Evolutionary conservation across 2,797 vertebrate species (phyloP).

Genomic region (Myotis findleyi): DNA sequence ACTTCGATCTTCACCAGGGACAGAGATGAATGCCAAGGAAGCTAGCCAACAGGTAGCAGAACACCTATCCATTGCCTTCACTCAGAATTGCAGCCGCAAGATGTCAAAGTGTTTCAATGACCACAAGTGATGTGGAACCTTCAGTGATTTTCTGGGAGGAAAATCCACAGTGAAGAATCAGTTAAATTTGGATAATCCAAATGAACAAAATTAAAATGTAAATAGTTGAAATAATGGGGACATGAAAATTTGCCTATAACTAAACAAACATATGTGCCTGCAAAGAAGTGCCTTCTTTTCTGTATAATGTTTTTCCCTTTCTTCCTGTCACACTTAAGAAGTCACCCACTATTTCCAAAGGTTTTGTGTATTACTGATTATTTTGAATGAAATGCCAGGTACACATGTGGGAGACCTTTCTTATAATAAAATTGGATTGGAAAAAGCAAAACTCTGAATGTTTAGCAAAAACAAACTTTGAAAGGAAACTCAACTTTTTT

Average conservation of each 20-base stretch:
- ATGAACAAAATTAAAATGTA: conserved; percentile 51
- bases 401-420: conserved; percentile 76
- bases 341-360: conserved; percentile 69
- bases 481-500: conserved; percentile 78
- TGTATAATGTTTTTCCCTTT: conserved; percentile 19
- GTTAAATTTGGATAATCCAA: neutral
- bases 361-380: conserved; percentile 62
- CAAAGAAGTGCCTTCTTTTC: neutral
- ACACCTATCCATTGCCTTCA: neutral
- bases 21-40: neutral
- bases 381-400: conserved; percentile 70
- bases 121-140: neutral
- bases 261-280: neutral
- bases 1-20: neutral
- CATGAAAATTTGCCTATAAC: conserved; percentile 39
- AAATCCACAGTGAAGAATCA: neutral
- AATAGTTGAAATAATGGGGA: neutral
- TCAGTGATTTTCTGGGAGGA: neutral
- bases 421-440: conserved; percentile 78
- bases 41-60: neutral
- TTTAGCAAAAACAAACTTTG: conserved; percentile 85
- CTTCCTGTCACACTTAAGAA: conserved; percentile 70
- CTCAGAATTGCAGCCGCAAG: neutral
- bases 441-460: conserved; percentile 81
- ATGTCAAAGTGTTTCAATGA: neutral